phyloP scores from a whole-genome alignment of 2,797 vertebrate genomes.

The Gymnothorax javanicus region DNA sequence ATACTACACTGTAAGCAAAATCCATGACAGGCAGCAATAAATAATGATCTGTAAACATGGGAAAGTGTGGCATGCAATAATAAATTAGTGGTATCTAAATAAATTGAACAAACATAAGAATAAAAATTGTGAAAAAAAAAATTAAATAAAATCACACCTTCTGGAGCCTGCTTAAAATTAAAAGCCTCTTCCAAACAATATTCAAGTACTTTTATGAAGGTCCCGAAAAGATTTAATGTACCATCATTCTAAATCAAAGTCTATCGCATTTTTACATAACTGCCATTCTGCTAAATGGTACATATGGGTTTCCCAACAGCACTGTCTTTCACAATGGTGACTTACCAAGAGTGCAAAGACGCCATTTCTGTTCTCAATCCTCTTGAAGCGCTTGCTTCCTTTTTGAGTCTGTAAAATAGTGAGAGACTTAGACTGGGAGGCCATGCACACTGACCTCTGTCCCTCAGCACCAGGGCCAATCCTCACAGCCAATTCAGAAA shows the following conservation, averaged over 20 bases:
- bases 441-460: constrained; percentile 48
- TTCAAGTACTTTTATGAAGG: background rate
- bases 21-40: constrained; percentile 31
- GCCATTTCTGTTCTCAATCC: constrained; percentile 87
- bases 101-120: constrained; percentile 1
- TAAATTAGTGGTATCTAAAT: background rate
- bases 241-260: background rate
- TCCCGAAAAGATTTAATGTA: background rate
- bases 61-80: background rate
- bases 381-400: constrained; percentile 86
- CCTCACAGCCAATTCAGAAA: background rate
- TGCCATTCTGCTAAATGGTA: background rate
- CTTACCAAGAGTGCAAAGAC: constrained; percentile 85
- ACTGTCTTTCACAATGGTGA: constrained; percentile 40
- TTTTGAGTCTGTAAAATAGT: constrained; percentile 85
- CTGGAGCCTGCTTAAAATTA: background rate
- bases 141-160: background rate
- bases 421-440: constrained; percentile 68
- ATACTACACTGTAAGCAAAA: too few relatives aligned
- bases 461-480: background rate
- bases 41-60: constrained; percentile 39
- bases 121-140: constrained; percentile 8
- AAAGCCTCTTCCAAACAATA: background rate
- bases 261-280: too few relatives aligned
- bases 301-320: background rate